A percentile compares a stretch with the other conserved stretches of the same genome.
These are phyloP conservation scores for Agrotis puta DNA, from an alignment of 2,888 invertebrate genomes.

Conservation along the genomic window DNA sequence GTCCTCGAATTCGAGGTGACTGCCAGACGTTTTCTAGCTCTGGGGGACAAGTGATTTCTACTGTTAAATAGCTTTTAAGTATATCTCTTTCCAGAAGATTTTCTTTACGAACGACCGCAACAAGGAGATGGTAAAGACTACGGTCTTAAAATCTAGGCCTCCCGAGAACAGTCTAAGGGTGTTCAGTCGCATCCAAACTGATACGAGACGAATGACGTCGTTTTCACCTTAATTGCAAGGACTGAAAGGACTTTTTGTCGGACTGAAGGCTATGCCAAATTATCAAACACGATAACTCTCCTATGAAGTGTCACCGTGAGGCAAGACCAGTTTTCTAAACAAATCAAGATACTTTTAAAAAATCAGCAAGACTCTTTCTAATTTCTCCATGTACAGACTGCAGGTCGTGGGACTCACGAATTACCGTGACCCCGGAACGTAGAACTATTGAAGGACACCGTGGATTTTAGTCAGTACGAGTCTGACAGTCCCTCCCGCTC, in stretches of 20 bases:
- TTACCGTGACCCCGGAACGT: too few species aligned
- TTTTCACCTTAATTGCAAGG: not conserved
- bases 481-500: too few species aligned
- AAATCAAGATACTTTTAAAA: not conserved
- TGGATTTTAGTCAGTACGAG: too few species aligned
- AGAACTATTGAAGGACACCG: too few species aligned
- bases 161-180: not conserved
- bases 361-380: not conserved
- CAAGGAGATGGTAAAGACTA: too few species aligned
- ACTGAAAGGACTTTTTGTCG: not conserved
- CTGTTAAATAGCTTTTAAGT: too few species aligned
- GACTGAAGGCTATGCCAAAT: not conserved
- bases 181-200: not conserved
- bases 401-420: too few species aligned
- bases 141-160: not conserved
- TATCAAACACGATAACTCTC: not conserved
- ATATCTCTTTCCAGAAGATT: too few species aligned
- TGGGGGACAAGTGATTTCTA: too few species aligned
- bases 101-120: too few species aligned
- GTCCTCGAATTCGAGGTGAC: too few species aligned
- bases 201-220: not conserved
- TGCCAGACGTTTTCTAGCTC: not conserved
- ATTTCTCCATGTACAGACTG: slow-evolving; percentile 2
- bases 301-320: not conserved
- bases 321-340: not conserved